A percentile compares a stretch with the other conserved stretches of the same genome.
phyloP scores from a whole-genome alignment of 2,113 vertebrate species.

The Marmota flaviventris region DNA sequence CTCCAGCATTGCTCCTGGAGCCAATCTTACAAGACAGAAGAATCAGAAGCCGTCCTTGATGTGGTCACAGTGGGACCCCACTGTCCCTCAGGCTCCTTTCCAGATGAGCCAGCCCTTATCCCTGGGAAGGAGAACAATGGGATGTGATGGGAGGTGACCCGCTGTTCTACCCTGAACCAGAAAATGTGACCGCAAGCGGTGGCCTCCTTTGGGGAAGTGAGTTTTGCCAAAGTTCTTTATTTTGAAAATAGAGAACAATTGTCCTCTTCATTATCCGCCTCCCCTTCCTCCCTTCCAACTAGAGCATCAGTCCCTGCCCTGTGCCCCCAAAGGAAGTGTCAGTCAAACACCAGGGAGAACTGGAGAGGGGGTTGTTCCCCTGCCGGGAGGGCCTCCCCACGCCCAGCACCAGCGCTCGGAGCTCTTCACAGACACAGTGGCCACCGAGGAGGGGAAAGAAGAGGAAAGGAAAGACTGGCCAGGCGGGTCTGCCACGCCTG shows the following conservation, averaged over 20 bases:
- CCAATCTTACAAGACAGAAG: background rate
- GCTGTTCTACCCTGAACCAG: background rate
- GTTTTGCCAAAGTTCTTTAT: conserved; percentile 53
- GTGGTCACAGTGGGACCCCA: background rate
- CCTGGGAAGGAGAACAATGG: background rate
- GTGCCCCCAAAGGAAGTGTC: background rate
- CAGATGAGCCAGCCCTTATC: no score
- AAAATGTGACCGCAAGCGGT: background rate
- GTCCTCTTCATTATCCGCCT: background rate
- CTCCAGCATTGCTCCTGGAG: background rate
- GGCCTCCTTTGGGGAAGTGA: conserved; percentile 55
- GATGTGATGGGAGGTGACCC: background rate
- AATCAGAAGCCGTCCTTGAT: background rate
- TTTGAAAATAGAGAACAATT: conserved; percentile 67
- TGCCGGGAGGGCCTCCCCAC: background rate
- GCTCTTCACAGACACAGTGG: no score
- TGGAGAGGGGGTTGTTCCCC: no score
- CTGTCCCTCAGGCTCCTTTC: background rate
- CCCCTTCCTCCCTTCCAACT: background rate
- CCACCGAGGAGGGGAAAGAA: background rate
- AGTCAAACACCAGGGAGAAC: background rate
- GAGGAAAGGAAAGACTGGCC: no score
- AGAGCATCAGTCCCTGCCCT: background rate
- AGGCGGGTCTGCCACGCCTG: rapidly evolving
- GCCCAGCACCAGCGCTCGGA: background rate